Evolutionary conservation across 1,140 invertebrate genomes (phyloP).

Genomic region (Brachionus paranguensis): DNA sequence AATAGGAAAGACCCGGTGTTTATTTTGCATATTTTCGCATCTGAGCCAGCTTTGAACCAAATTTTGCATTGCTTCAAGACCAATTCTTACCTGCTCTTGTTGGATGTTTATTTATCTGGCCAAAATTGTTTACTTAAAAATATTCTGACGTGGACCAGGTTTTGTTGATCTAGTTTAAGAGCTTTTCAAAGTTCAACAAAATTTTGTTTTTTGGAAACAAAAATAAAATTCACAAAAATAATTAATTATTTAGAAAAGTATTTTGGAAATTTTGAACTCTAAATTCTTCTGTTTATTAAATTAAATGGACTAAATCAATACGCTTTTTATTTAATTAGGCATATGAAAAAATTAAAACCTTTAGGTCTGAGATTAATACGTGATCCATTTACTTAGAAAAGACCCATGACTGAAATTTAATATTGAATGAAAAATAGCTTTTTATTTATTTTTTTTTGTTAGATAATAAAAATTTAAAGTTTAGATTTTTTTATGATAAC

Average conservation of each 20-base stretch:
- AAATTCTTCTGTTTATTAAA: no score
- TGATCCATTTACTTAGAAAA: no score
- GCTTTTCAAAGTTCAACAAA: neutral
- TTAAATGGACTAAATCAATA: no score
- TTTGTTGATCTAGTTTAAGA: neutral
- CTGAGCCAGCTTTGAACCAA: neutral
- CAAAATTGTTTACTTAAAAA: neutral
- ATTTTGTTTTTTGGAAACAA: neutral
- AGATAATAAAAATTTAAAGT: neutral
- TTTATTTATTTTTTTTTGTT: neutral
- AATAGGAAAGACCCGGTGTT: neutral
- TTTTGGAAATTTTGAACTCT: no score
- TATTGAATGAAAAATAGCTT: neutral
- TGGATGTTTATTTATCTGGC: neutral
- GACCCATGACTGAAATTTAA: neutral
- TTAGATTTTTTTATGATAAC: neutral
- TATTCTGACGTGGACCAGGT: neutral
- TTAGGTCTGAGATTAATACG: no score
- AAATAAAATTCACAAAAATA: neutral
- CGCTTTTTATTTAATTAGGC: no score
- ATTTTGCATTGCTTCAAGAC: neutral
- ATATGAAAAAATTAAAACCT: no score
- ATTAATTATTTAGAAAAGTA: neutral
- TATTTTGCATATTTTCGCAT: neutral
- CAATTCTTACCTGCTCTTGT: neutral